These are phyloP conservation scores for Corythucha ciliata DNA, from an alignment of 2,888 invertebrate genomes.

Conservation along the genomic window DNA sequence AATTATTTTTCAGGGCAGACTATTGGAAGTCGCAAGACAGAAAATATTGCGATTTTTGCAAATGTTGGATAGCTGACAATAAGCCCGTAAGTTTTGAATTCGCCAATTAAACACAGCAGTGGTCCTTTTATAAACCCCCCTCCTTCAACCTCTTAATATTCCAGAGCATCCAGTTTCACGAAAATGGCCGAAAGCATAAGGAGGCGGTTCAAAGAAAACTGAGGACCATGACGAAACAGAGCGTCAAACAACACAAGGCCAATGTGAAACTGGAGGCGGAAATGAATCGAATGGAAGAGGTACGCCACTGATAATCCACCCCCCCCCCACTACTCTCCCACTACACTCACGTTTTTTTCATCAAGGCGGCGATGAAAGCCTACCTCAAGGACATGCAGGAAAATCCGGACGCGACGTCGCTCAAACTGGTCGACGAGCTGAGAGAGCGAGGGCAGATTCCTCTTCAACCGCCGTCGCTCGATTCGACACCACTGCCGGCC, in stretches of 20 bases:
- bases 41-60: conserved; percentile 95
- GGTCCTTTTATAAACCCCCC: not conserved
- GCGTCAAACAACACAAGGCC: conserved; percentile 67
- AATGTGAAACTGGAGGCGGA: conserved; percentile 67
- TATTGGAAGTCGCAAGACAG: conserved; percentile 94
- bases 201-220: conserved; percentile 82
- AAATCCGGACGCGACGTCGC: conserved; percentile 55
- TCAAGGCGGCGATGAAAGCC: conserved; percentile 70
- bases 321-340: not conserved
- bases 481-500: no score
- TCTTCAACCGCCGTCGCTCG: no score
- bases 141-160: not conserved
- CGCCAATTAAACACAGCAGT: not conserved
- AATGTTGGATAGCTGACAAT: conserved; percentile 97
- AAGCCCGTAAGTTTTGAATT: conserved; percentile 59
- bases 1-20: conserved; percentile 63
- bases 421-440: conserved; percentile 36
- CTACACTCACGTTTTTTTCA: conserved; percentile 6
- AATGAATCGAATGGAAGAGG: conserved; percentile 78
- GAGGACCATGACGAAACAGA: conserved; percentile 72
- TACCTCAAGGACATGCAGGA: conserved; percentile 73
- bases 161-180: conserved; percentile 91
- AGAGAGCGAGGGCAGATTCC: conserved; percentile 13
- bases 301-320: conserved; percentile 38
- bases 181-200: conserved; percentile 84